phyloP scores from a whole-genome alignment of 2,113 vertebrate genomes.

The Hyla sarda region DNA sequence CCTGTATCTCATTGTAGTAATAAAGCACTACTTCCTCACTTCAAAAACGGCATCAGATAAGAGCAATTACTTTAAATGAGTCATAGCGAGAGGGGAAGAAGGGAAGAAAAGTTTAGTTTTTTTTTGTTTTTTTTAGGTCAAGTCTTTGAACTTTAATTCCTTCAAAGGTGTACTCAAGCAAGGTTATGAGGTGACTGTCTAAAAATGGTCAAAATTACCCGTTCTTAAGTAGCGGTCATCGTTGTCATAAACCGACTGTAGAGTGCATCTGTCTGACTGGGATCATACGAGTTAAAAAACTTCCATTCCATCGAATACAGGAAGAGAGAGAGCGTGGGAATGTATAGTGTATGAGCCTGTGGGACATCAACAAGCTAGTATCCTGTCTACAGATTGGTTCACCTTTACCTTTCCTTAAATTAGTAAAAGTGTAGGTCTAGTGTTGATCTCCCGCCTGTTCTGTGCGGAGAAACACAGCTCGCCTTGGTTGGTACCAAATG shows the following conservation, averaged over 20 bases:
- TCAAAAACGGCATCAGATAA: conserved; percentile 85
- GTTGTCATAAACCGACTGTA: conserved; percentile 69
- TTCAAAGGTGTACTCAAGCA: conserved; percentile 83
- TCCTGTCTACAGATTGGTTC: neutral
- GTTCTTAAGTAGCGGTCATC: conserved; percentile 74
- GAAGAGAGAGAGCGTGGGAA: neutral
- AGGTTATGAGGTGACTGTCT: conserved; percentile 79
- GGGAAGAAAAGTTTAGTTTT: conserved; percentile 70
- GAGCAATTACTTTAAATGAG: conserved; percentile 90
- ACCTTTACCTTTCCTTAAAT: too few species aligned
- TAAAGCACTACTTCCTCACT: conserved; percentile 85
- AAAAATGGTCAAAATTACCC: conserved; percentile 80
- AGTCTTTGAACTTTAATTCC: conserved; percentile 84
- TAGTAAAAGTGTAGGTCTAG: too few species aligned
- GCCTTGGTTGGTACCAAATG: too few species aligned
- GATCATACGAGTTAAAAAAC: neutral
- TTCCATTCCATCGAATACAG: neutral
- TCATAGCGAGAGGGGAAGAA: conserved; percentile 79
- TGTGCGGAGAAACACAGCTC: too few species aligned
- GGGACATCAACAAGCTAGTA: neutral
- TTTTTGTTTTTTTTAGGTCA: conserved; percentile 62
- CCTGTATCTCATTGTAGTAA: conserved; percentile 89
- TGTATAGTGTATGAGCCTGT: neutral
- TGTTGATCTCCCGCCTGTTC: too few species aligned
- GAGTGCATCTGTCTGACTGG: conserved; percentile 51